Base-by-base conservation (phyloP, 2,797 vertebrate species). In the Eulemur coronatus region DNA sequence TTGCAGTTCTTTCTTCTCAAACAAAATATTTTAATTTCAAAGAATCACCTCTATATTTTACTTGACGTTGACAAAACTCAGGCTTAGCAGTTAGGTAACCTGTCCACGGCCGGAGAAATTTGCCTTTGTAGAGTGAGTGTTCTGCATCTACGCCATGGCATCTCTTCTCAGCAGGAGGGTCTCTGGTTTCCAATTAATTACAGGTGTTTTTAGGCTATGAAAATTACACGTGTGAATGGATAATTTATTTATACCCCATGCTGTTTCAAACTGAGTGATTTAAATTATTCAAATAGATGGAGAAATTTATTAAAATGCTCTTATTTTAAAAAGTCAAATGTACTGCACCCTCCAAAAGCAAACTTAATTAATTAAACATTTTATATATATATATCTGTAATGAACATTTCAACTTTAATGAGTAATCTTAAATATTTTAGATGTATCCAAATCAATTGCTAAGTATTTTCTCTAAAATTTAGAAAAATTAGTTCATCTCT, bases 131-230 rank as follows among this genome's bases (percentile, higher is more conserved):
- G 41, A 11, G 4, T 41, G 7, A 8, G 2, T 15, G 1, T 41
- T 28, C 11, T 4, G 4, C 0, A 4, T 11, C 2, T 43, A 2
- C 4, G 9, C 0, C 1, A 6, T 15, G 0, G 15, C 14, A 0
- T 14, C 18, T 35, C 11, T 48, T 67, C 48, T 33, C 48, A 8
- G 57, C 41, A 2, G 26, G 78, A 30, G 11, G 15, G 2, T 2
- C 24, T 15, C 33, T 14, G 30, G 33, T 24, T 55, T 10, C 26
- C 63, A 79, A 4, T 84, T 57, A 48, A 72, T 72, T n/a, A 17
- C 70, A 73, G 70, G 63, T 30, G 33, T 15, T 89, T 38, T 38
- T 15, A 24, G 22, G 48, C 22, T n/a, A 2, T 0, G 2, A 12
- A 11, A 2, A 20, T 30, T 13, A 13, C 11, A 11, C 30, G 4